A percentile compares a stretch with the other conserved stretches of the same genome.
Conservation (phyloP, 2,888 invertebrate genomes). For the Itoplectis maculator region DNA sequence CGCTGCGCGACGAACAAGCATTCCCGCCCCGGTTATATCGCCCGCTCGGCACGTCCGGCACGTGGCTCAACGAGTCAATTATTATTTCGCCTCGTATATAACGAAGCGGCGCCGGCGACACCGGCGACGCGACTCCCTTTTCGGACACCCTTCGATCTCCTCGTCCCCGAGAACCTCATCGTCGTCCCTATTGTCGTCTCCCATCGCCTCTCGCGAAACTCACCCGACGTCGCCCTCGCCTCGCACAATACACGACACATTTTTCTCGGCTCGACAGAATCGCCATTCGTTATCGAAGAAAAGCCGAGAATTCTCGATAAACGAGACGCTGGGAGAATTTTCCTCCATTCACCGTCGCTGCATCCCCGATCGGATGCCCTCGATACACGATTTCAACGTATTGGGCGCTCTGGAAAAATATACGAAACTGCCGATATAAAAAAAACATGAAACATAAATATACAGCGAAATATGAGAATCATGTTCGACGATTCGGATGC, state of each 20-base stretch:
- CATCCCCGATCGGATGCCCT: too few relatives aligned
- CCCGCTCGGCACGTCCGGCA: conserved; percentile 43
- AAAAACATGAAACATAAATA: too few relatives aligned
- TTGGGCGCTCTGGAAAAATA: too few relatives aligned
- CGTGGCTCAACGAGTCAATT: conserved; percentile 51
- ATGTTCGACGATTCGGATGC: too few relatives aligned
- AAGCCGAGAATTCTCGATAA: conserved; percentile 13
- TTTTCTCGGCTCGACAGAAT: conserved; percentile 8
- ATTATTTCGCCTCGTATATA: conserved; percentile 49
- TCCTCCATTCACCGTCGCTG: too few relatives aligned
- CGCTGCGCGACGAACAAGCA: conserved; percentile 29
- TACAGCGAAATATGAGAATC: too few relatives aligned
- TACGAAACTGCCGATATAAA: too few relatives aligned
- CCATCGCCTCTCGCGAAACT: too few relatives aligned
- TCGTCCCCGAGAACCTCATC: background rate
- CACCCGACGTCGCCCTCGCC: background rate
- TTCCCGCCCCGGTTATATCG: background rate
- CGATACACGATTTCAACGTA: background rate
- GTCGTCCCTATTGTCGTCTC: conserved; percentile 11
- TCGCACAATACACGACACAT: background rate
- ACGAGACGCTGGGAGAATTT: too few relatives aligned
- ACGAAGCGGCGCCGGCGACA: too few relatives aligned
- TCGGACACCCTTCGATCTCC: background rate
- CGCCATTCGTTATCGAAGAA: conserved; percentile 42
- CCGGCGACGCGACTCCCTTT: background rate